Evolutionary conservation across 2,888 invertebrate species (phyloP), one percentile per base, ranked within the genome.

Genomic region (Cremastinae sp.): DNA sequence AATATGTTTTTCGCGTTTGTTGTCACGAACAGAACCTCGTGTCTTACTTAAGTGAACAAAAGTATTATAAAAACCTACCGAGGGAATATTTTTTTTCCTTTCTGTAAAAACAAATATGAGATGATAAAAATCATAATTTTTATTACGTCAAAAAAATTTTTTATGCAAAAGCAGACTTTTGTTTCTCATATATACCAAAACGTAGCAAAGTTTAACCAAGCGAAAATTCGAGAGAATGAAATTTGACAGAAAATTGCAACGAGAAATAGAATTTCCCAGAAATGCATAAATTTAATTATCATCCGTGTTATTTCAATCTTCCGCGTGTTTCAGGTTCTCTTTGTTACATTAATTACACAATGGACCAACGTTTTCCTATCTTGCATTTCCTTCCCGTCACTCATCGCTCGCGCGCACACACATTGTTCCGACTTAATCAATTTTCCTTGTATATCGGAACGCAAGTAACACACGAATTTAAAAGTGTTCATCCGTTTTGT

Each of bases 331-430:
- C 56, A 35, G n/a, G 7, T 56, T 14, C 22, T 12, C 16, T n/a
- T 18, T 18, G 1, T 22, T 9, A 22, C 39, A 39, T 61, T 62
- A 70, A 74, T 70, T 74, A 61, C 16, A 70, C 41, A 70, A 65
- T 65, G 28, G 65, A 70, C 59, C 56, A 70, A 59, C 64, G 74
- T 64, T 64, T 70, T 35, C 18, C 51, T 14, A 49, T 59, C 51
- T 43, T 51, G 8, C 43, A 51, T 70, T 66, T 28, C 55, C 58
- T 58, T 41, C 39, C 70, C 28, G 28, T 28, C 28, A 28, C 51
- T 61, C 35, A 45, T 16, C 28, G 9, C n/a, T 7, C 16, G 8
- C 16, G 10, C 9, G 22, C 41, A 22, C 9, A 20, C 45, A 14
- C 43, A 10, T 14, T 14, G 4, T 1, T 0, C 9, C 2, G 14